These are phyloP conservation scores for Zaprionus camerounensis DNA, from an alignment of 1,140 invertebrate species.

Conservation along the genomic window DNA sequence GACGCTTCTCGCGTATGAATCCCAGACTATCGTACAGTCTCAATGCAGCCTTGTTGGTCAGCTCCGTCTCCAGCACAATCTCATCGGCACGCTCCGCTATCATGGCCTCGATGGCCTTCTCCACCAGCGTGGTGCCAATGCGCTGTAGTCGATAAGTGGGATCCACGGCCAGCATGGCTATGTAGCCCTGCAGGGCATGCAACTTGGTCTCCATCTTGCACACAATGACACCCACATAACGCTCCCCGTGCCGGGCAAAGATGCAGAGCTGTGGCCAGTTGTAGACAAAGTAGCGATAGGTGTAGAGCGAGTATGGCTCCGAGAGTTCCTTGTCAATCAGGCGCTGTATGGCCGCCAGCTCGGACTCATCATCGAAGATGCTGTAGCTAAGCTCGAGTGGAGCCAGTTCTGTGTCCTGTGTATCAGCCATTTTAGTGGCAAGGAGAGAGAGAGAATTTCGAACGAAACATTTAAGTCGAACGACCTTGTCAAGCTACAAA, in stretches of 20 bases:
- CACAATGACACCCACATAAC: conserved; percentile 98
- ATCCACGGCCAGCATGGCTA: conserved; percentile 99
- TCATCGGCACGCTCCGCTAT: conserved; percentile 96
- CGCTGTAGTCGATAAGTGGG: conserved; percentile 95
- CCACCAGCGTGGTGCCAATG: conserved; percentile 91
- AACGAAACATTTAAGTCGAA: neutral
- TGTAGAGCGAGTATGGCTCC: conserved; percentile 99
- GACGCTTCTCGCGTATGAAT: conserved; percentile 97
- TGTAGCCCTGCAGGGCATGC: conserved; percentile 95
- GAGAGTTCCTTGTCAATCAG: conserved; percentile 99
- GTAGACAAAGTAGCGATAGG: conserved; percentile 99
- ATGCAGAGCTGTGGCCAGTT: conserved; percentile 99
- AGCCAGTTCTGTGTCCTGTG: neutral
- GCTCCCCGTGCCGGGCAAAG: conserved; percentile 92
- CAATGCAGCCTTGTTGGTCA: conserved; percentile 97
- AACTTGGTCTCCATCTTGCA: conserved; percentile 94
- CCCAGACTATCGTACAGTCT: conserved; percentile 98
- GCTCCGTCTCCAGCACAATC: conserved; percentile 98
- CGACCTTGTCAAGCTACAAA: conserved; percentile 21
- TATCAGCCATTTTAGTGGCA: neutral
- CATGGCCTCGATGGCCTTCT: conserved; percentile 93
- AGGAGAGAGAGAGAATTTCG: neutral
- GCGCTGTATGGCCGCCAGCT: conserved; percentile 90
- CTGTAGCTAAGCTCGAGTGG: conserved; percentile 36
- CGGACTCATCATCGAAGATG: conserved; percentile 42